A percentile compares a stretch with the other conserved stretches of the same genome.
Evolutionary conservation across 2,888 invertebrate genomes (phyloP).

Genomic region (Eustalomyia histrio): DNA sequence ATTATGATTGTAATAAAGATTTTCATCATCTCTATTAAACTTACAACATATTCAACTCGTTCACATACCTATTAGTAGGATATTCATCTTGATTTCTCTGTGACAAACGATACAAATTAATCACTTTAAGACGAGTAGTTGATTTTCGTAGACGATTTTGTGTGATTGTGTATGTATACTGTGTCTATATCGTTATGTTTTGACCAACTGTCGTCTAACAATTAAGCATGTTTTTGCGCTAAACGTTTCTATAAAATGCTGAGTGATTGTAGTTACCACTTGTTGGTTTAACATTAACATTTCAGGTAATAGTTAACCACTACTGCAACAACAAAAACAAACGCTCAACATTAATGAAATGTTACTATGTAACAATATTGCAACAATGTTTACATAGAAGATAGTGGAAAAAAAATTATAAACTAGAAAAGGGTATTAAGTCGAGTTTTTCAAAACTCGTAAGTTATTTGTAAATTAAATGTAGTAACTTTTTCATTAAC

Average conservation of each 20-base stretch:
- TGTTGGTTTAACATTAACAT: slow-evolving; percentile 18
- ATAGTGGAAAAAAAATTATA: too few species aligned
- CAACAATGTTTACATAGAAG: too few species aligned
- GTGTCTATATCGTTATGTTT: not conserved
- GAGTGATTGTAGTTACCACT: slow-evolving; percentile 29
- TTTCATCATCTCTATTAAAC: slow-evolving; percentile 15
- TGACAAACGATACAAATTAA: slow-evolving; percentile 59
- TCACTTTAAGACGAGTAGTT: slow-evolving; percentile 43
- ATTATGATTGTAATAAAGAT: slow-evolving; percentile 1
- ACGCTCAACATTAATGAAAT: slow-evolving; percentile 11
- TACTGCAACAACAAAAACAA: not conserved
- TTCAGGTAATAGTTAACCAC: slow-evolving; percentile 20
- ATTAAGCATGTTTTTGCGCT: slow-evolving; percentile 26
- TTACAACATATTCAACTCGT: not conserved
- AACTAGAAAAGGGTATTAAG: too few species aligned
- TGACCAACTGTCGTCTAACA: slow-evolving; percentile 39
- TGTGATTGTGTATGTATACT: not conserved
- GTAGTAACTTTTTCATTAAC: too few species aligned
- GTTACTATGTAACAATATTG: not conserved
- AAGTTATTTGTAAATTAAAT: too few species aligned
- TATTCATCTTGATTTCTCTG: slow-evolving; percentile 47
- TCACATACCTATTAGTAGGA: not conserved
- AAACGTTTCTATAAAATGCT: not conserved
- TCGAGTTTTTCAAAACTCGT: too few species aligned
- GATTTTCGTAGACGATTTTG: slow-evolving; percentile 17